Evolutionary conservation across 2,888 invertebrate genomes (phyloP), one percentile per base, ranked within the genome.

Genomic region (Meiosimyza platycephala): DNA sequence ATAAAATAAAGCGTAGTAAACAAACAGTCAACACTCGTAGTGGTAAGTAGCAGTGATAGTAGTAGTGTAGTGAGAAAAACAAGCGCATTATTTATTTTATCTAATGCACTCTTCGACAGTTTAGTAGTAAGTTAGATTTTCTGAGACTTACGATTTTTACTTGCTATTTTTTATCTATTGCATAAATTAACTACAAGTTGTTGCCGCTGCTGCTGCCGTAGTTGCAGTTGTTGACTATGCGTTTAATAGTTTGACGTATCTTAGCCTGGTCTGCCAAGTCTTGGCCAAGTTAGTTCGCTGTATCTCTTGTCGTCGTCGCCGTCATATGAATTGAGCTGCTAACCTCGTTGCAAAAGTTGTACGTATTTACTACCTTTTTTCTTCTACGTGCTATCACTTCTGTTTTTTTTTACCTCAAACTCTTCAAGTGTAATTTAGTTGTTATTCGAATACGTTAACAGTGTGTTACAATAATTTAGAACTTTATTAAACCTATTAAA

Each of bases 171-270:
- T 76, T 71, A 72, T 77, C 76, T 78, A 74, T 78, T 79, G 82
- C 81, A 80, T 81, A 81, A 81, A 82, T 82, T 83, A 81, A 77
- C 51, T 71, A 40, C 28, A 67, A 71, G 72, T 72, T 66, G 67
- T 54, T 57, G 68, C 55, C 50, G 64, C 48, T 67, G 40, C 22
- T 47, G 74, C 47, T 65, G 72, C 76, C 75, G 54, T 47, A 51
- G 51, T 51, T 28, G 69, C 52, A 6, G 59, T 59, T 66, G 68
- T 22, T 68, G 57, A 18, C 22, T 57, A 9, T 63, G 48, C 9
- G 40, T 40, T 40, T 9, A 40, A 5, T 9, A 40, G 40, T 9
- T 40, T 40, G 40, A 40, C 40, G 40, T 40, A 40, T 40, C 40
- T 3, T 9, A 40, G 9, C 40, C 40, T 40, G 40, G 40, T 40